phyloP scores from a whole-genome alignment of 1,140 invertebrate genomes.

The Aphelinus atriplicis region DNA sequence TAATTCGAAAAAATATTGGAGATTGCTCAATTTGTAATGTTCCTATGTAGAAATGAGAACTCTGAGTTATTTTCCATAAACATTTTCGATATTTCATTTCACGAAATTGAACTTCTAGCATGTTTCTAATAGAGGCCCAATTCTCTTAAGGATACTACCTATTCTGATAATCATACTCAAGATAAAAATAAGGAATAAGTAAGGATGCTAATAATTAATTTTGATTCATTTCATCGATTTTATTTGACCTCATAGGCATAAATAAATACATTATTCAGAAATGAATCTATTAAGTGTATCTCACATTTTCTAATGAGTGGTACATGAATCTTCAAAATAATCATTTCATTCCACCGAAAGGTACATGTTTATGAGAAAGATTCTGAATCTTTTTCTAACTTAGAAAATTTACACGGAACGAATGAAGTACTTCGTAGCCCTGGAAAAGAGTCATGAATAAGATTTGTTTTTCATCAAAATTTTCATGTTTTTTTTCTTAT shows the following conservation, averaged over 20 bases:
- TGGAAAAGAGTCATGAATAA: slow-evolving; percentile 9
- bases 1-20: no score
- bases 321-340: slow-evolving; percentile 29
- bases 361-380: slow-evolving; percentile 25
- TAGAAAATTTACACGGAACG: slow-evolving; percentile 18
- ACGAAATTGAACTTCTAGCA: no score
- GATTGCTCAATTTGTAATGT: no score
- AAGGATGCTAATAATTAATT: no score
- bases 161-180: background rate
- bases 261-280: slow-evolving; percentile 29
- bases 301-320: slow-evolving; percentile 24
- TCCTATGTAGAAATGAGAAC: no score
- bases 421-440: slow-evolving; percentile 32
- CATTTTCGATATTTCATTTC: no score
- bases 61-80: no score
- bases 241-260: background rate
- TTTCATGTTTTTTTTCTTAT: background rate
- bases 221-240: background rate
- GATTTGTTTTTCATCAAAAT: slow-evolving; percentile 8
- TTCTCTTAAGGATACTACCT: no score
- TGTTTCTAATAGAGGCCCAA: no score
- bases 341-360: background rate
- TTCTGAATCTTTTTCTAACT: slow-evolving; percentile 12
- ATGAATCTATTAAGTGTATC: slow-evolving; percentile 34
- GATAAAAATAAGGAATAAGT: slow-evolving; percentile 8